phyloP scores from a whole-genome alignment of 2,888 invertebrate species.

The Lasioglossum figueresi region DNA sequence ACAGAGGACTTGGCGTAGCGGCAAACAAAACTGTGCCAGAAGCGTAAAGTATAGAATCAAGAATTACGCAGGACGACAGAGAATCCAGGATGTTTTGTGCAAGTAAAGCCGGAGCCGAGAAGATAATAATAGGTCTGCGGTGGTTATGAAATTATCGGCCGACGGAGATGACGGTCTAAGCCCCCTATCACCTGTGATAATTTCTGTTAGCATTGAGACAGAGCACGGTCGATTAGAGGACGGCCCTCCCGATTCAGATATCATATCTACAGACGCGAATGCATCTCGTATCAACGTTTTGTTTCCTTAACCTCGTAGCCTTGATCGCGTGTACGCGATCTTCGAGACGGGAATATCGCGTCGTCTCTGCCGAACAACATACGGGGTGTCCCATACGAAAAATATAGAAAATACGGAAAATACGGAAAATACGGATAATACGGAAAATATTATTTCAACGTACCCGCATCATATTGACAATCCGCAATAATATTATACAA shows the following conservation, averaged over 20 bases:
- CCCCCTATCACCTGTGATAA: slow-evolving; percentile 77
- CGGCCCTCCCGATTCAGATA: slow-evolving; percentile 72
- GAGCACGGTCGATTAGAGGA: slow-evolving; percentile 77
- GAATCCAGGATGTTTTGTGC: slow-evolving; percentile 1
- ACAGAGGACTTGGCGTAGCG: not conserved
- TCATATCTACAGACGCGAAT: slow-evolving; percentile 75
- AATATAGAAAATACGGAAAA: no score
- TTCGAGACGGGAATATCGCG: slow-evolving; percentile 14
- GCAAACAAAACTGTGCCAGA: not conserved
- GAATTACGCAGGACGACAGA: not conserved
- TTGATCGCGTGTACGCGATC: slow-evolving; percentile 49
- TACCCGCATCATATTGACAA: no score
- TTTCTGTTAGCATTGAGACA: slow-evolving; percentile 78
- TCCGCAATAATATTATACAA: no score
- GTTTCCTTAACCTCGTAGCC: slow-evolving; percentile 71
- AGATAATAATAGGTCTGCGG: slow-evolving; percentile 37
- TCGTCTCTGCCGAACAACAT: not conserved
- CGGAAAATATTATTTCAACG: no score
- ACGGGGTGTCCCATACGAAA: not conserved
- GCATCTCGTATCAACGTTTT: slow-evolving; percentile 68
- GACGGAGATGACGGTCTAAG: slow-evolving; percentile 62
- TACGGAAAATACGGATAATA: no score
- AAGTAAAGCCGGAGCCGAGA: not conserved
- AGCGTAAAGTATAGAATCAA: not conserved
- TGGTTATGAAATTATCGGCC: slow-evolving; percentile 65